Evolutionary conservation across 92 coral and sea anemone genomes (phyloP), one percentile per base, ranked within the genome.

Genomic region (Phymanthus crucifer): DNA sequence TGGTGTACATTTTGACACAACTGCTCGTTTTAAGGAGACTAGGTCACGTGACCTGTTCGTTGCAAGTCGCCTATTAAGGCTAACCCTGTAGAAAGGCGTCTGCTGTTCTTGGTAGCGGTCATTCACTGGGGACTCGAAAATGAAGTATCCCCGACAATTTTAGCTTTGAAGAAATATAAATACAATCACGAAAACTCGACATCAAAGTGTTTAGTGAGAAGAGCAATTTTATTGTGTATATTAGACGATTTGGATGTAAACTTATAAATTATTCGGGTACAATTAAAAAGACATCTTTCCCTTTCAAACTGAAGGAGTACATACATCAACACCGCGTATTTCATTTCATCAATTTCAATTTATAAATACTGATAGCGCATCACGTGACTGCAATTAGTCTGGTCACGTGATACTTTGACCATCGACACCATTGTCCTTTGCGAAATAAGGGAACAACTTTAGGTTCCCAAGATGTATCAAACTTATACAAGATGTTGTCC

Each of bases 241-340:
- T 40, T 29, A 72, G 76, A 72, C 57, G 76, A 72, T 72, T 72
- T 72, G 76, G 76, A 72, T 72, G 74, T 35, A 72, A 72, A 45
- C 57, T 27, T 72, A 36, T 36, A 19, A 70, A 72, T 43, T 40
- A 40, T 72, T 72, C 21, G 58, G 34, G 61, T 72, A 72, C 35
- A 36, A 70, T 40, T 21, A 43, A 61, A 61, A 61, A 61, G 68
- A 61, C 17, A 11, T 61, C 19, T 61, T 43, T 54, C 64, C 64
- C 68, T 24, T 61, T 27, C 34, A 61, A 61, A 1, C 27, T 29
- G 68, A 61, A 29, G 29, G 68, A 27, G 8, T 61, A 61, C 32
- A 61, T 7, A 61, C 33, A 27, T 29, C 8, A 12, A 61, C 34
- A 61, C 68, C 68, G 9, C 29, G 17, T 27, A 61, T 61, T 29